Conservation (phyloP, 53 echinoderm and acorn worm genomes). For the Astropecten irregularis region DNA sequence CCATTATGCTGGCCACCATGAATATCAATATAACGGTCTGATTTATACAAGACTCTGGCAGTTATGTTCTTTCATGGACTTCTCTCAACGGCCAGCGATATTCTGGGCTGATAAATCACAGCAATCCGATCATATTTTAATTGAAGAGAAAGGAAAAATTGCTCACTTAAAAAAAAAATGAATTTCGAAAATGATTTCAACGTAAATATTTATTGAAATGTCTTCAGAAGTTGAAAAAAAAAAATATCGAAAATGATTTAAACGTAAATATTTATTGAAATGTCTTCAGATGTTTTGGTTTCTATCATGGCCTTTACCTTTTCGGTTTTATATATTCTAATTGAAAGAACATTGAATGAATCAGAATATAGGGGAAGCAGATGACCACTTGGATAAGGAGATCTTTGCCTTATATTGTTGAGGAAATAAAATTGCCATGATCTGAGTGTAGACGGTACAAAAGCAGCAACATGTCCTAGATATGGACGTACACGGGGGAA, state of each 20-base stretch:
- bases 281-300: no score
- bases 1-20: slow-evolving; percentile 9
- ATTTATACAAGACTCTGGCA: slow-evolving; percentile 1
- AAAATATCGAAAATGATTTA: neutral
- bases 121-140: neutral
- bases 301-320: no score
- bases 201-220: neutral
- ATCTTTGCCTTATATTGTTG: no score
- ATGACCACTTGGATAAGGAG: no score
- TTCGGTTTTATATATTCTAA: no score
- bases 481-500: no score
- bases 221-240: no score
- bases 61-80: neutral
- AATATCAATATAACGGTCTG: slow-evolving; percentile 29
- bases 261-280: neutral
- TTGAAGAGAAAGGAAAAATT: neutral
- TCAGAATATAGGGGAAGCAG: no score
- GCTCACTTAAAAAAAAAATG: neutral
- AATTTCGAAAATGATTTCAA: neutral
- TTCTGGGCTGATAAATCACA: neutral
- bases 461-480: no score
- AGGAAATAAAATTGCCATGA: no score
- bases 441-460: no score
- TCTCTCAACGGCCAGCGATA: neutral
- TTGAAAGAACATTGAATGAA: no score